Percentiles rank a stretch among this genome's conserved stretches.
These are phyloP conservation scores for Entomobrya proxima DNA, from an alignment of 2,888 invertebrate genomes.

Conservation along the genomic window DNA sequence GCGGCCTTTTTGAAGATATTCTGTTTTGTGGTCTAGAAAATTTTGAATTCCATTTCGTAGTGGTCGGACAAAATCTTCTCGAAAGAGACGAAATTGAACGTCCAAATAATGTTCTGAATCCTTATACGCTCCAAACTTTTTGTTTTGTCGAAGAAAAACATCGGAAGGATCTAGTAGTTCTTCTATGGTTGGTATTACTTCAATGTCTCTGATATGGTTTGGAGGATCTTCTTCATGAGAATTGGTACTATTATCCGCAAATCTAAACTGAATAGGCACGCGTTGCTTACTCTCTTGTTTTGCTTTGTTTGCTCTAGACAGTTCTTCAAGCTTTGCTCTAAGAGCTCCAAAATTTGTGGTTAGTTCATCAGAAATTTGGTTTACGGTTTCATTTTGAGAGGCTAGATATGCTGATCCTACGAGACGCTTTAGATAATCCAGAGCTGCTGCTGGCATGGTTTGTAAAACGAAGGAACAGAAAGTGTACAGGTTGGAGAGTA, in stretches of 20 bases:
- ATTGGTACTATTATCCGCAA: too few species aligned
- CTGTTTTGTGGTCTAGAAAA: constrained; percentile 79
- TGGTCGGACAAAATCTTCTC: constrained; percentile 88
- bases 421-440: constrained; percentile 44
- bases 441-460: constrained; percentile 49
- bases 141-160: constrained; percentile 81
- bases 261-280: too few species aligned
- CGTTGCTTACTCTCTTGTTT: too few species aligned
- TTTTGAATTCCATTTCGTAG: constrained; percentile 83
- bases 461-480: constrained; percentile 27
- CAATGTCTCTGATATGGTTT: constrained; percentile 67
- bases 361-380: too few species aligned
- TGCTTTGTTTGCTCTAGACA: too few species aligned
- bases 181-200: constrained; percentile 64
- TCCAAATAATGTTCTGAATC: constrained; percentile 86
- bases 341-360: too few species aligned
- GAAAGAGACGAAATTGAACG: constrained; percentile 86
- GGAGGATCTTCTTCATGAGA: constrained; percentile 62
- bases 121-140: constrained; percentile 82
- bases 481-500: too few species aligned
- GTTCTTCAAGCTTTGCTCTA: too few species aligned
- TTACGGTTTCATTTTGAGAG: not conserved
- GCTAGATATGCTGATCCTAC: constrained; percentile 3
- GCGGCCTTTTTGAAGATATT: constrained; percentile 63
- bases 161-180: constrained; percentile 68